Base-by-base conservation (phyloP, 2,797 vertebrate genomes). In the Danio jaintianensis region DNA sequence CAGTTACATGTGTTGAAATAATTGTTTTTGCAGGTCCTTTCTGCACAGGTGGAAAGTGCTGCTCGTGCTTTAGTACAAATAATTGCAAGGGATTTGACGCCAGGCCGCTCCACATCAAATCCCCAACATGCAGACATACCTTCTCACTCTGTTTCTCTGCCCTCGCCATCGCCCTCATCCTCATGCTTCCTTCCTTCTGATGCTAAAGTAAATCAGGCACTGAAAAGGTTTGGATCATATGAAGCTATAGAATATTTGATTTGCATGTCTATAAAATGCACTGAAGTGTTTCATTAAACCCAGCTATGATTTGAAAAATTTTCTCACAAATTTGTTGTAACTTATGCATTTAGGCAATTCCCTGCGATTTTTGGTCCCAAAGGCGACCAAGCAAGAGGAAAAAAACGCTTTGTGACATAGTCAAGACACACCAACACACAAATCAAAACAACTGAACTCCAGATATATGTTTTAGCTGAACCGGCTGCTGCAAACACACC, bases 1-100 rank as follows among this genome's bases (percentile, higher is more conserved):
- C 22, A 22, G 22, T 22, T 22, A 22, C 22, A 22, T 22, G 22
- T 61, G 58, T 61, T 61, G 61, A 61, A 61, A 62, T 62, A 3
- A 40, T 6, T 62, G 59, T 62, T 62, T 40, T 36, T 62, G 59
- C 59, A 62, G 59, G 59, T 36, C 7, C 59, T 40, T 58, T 58
- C 55, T 58, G 59, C 59, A 62, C 59, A 62, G 9, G 59, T 62
- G 6, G 59, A 62, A 9, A 62, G 59, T 3, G 59, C 59, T 4
- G 59, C 59, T 40, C 59, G 36, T 6, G 59, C 59, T 8, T 62
- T 62, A 62, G 59, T 62, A 5, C 15, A 62, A 3, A 42, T 62
- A 8, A 62, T 62, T 4, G 59, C 59, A 2, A 61, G 58, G 58
- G 58, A 61, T 61, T 5, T 61, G 12, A 38, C 58, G 61, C 58